Evolutionary conservation across 2,888 invertebrate species (phyloP).

Genomic region (Atethmia centrago): DNA sequence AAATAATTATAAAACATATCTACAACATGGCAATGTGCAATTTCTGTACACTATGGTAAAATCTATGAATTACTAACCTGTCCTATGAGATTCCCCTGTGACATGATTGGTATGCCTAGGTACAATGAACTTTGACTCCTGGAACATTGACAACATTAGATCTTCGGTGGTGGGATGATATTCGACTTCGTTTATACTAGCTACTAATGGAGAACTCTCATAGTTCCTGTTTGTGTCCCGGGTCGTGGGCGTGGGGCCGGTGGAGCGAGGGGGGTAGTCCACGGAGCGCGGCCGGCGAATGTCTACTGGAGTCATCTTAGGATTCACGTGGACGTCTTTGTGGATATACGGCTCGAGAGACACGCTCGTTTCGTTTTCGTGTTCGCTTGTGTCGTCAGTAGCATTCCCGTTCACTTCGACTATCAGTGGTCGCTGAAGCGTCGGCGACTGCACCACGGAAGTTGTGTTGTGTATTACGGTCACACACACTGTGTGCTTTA

Average conservation of each 20-base stretch:
- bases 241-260: slow-evolving; percentile 64
- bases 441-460: slow-evolving; percentile 80
- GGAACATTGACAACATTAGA: slow-evolving; percentile 87
- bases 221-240: slow-evolving; percentile 81
- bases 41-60: too few species aligned
- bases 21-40: slow-evolving; percentile 13
- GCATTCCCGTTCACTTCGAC: slow-evolving; percentile 84
- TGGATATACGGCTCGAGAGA: slow-evolving; percentile 86
- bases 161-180: slow-evolving; percentile 88
- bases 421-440: slow-evolving; percentile 84
- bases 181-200: slow-evolving; percentile 87
- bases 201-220: slow-evolving; percentile 86
- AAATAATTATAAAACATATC: slow-evolving; percentile 18
- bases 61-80: slow-evolving; percentile 76
- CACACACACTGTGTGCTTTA: slow-evolving; percentile 70
- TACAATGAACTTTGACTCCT: slow-evolving; percentile 86
- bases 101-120: slow-evolving; percentile 83
- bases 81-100: slow-evolving; percentile 83
- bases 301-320: slow-evolving; percentile 89
- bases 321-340: slow-evolving; percentile 89
- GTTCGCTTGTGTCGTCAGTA: slow-evolving; percentile 76
- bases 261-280: slow-evolving; percentile 77
- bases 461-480: slow-evolving; percentile 78
- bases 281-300: slow-evolving; percentile 84
- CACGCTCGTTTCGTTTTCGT: slow-evolving; percentile 78